Percentiles rank a stretch among this genome's conserved stretches.
These are phyloP conservation scores for Trachemys scripta DNA, from an alignment of 2,113 vertebrate species.

Conservation along the genomic window DNA sequence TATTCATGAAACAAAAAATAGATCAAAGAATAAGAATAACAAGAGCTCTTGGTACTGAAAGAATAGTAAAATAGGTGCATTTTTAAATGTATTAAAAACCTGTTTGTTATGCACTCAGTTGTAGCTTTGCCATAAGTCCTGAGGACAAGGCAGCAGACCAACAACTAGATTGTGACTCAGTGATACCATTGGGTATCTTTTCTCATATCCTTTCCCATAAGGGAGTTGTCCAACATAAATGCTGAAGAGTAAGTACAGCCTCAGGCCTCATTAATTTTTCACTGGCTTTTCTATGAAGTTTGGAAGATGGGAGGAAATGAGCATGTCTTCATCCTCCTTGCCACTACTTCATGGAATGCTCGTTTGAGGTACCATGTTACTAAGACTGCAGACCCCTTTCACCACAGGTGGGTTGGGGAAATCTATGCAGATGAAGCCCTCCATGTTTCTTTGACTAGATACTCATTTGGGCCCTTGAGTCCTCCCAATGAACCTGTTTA, in stretches of 20 bases:
- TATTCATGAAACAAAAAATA: neutral
- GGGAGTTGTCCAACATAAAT: neutral
- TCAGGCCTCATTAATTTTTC: neutral
- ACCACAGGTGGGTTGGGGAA: neutral
- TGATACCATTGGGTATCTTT: neutral
- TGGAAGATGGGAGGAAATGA: no score
- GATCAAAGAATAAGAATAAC: neutral
- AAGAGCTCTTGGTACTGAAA: neutral
- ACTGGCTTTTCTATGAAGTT: no score
- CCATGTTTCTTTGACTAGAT: neutral
- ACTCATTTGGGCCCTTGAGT: neutral
- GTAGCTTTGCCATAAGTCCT: neutral
- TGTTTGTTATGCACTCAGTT: neutral
- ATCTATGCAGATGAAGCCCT: neutral
- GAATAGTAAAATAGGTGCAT: fast-evolving
- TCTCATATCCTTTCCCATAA: neutral
- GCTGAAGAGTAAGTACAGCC: conserved; percentile 4
- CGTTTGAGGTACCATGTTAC: neutral
- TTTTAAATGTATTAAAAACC: neutral
- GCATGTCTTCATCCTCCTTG: no score
- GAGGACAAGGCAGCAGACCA: neutral
- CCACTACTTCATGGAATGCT: no score
- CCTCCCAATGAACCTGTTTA: neutral
- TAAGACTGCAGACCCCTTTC: neutral
- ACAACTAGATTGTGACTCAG: neutral